Conservation (phyloP, 2,888 invertebrate species). For the Mythimna impura region DNA sequence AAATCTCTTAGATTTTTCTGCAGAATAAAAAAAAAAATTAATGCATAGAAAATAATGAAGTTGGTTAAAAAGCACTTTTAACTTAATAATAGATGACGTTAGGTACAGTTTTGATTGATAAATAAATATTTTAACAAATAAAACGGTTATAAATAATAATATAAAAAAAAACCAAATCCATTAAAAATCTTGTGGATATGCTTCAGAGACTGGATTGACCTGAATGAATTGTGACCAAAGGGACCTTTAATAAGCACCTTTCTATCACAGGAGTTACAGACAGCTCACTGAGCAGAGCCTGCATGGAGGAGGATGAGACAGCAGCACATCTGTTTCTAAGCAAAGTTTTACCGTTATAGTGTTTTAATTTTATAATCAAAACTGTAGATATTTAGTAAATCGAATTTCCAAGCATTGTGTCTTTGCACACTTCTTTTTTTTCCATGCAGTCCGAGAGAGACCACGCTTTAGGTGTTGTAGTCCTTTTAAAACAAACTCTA, state of each 20-base stretch:
- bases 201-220: neutral
- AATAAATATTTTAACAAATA: constrained; percentile 25
- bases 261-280: no score
- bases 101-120: constrained; percentile 23
- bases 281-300: no score
- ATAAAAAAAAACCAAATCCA: neutral
- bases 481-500: neutral
- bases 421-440: no score
- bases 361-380: no score
- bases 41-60: constrained; percentile 7
- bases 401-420: no score
- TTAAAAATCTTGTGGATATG: constrained; percentile 8
- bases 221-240: constrained; percentile 24
- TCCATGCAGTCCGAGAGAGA: no score
- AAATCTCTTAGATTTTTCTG: constrained; percentile 9
- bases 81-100: constrained; percentile 5
- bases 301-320: no score
- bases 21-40: constrained; percentile 14
- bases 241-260: no score
- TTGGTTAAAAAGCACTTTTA: constrained; percentile 17
- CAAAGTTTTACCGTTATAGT: no score
- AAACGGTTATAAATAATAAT: constrained; percentile 17
- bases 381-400: no score
- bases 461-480: no score
- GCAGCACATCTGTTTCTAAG: no score